Evolutionary conservation across 2,888 invertebrate genomes (phyloP).

Genomic region (Drosophila emarginata): DNA sequence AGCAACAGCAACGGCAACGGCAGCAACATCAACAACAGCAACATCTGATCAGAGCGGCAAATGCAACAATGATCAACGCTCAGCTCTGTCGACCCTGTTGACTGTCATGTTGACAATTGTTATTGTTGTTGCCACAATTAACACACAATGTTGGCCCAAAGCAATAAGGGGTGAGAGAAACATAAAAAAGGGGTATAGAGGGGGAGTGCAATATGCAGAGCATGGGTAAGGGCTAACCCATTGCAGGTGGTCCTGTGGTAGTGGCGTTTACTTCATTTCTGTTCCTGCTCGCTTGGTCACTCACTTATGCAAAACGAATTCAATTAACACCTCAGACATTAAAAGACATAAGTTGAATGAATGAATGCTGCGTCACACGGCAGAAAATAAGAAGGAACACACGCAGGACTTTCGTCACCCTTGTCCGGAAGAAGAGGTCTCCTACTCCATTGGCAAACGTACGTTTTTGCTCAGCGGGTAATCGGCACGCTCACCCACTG

Average conservation of each 20-base stretch:
- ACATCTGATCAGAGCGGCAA: conserved; percentile 15
- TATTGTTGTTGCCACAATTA: conserved; percentile 66
- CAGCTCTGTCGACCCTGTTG: conserved; percentile 56
- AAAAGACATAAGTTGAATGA: conserved; percentile 50
- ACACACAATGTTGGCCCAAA: conserved; percentile 69
- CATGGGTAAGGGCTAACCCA: conserved; percentile 25
- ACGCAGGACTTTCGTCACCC: conserved; percentile 64
- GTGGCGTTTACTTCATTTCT: conserved; percentile 7
- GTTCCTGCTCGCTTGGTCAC: conserved; percentile 5
- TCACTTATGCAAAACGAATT: conserved; percentile 82
- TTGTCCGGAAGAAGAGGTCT: conserved; percentile 40
- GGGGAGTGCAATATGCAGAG: conserved; percentile 15
- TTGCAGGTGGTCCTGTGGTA: conserved; percentile 59
- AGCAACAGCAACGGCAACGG: conserved; percentile 41
- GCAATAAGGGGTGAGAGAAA: conserved; percentile 9
- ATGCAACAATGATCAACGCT: conserved; percentile 62
- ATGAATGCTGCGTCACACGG: conserved; percentile 42
- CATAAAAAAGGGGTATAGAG: conserved; percentile 13
- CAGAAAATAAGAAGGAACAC: conserved; percentile 33
- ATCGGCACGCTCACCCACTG: conserved; percentile 65
- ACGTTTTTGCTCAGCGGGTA: conserved; percentile 56
- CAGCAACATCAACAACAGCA: conserved; percentile 41
- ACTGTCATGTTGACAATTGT: conserved; percentile 81
- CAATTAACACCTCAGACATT: conserved; percentile 81
- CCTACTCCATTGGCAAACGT: background rate